Percentiles rank a stretch among this genome's conserved stretches.
Evolutionary conservation across 92 coral and sea anemone genomes (phyloP).

Genomic region (Isaurus tuberculatus): DNA sequence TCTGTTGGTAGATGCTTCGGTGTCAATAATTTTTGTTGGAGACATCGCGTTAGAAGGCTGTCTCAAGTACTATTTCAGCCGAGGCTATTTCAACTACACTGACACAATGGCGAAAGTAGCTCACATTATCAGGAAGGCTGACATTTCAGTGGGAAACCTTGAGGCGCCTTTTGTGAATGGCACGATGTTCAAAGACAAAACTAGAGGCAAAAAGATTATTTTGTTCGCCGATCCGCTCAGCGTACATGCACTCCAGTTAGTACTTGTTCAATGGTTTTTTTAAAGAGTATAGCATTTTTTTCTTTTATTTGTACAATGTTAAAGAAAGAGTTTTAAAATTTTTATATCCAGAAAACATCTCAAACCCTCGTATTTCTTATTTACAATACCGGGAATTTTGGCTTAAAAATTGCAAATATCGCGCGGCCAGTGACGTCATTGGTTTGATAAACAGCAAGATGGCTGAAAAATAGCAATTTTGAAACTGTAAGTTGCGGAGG

Average conservation of each 20-base stretch:
- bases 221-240: constrained; percentile 55
- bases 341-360: too few species aligned
- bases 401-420: too few species aligned
- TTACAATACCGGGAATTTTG: too few species aligned
- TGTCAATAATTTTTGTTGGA: constrained; percentile 78
- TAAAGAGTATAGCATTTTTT: too few species aligned
- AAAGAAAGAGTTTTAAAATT: too few species aligned
- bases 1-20: neutral
- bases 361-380: too few species aligned
- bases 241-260: constrained; percentile 60
- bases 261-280: neutral
- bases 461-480: too few species aligned
- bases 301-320: too few species aligned
- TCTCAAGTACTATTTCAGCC: constrained; percentile 58
- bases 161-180: constrained; percentile 77
- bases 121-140: constrained; percentile 67
- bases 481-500: too few species aligned
- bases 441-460: too few species aligned
- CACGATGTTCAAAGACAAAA: constrained; percentile 42
- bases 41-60: constrained; percentile 75
- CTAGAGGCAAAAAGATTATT: neutral
- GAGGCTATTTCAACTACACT: constrained; percentile 64
- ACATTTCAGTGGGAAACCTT: constrained; percentile 79
- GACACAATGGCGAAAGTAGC: constrained; percentile 74
- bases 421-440: too few species aligned